Evolutionary conservation across 2,888 invertebrate genomes (phyloP), one percentile per base, ranked within the genome.

Genomic region (Pterostichus niger): DNA sequence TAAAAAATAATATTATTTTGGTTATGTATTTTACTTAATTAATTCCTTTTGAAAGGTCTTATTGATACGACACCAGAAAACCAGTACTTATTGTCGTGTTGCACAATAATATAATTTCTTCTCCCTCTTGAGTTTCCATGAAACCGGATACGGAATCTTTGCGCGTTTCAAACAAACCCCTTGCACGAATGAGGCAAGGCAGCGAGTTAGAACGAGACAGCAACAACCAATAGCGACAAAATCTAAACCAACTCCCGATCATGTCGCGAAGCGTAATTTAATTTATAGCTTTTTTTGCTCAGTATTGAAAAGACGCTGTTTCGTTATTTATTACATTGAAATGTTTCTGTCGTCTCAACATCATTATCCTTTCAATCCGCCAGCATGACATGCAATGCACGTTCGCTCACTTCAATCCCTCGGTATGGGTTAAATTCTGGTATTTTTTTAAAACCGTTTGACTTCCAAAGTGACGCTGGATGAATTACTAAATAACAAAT

Each of bases 261-360:
- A 78, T 78, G 78, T 78, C 40, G 52, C 52, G 4, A 7, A 17
- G 33, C 13, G 80, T 54, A 80, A 80, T 80, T 80, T 71, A 80
- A 80, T 80, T 80, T 80, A 80, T 80, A 80, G 80, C 24, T 75
- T 80, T 80, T 80, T 77, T 80, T 64, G 46, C 59, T 33, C 52
- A n/a, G 64, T 6, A 76, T 76, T 79, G 79, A 79, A 79, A 80
- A 80, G 80, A 73, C 56, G 80, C 11, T 46, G 68, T 79, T 79
- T 24, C 52, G 81, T 81, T 81, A 81, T 81, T 81, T 81, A 81
- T 81, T 81, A 81, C 81, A 73, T 81, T 73, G 73, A 81, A 81
- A 81, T 81, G 81, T 81, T 81, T 49, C 81, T 81, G 81, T 56
- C 71, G 73, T 73, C 17, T 73, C 68, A 52, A 80, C 71, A 59